A percentile compares a stretch with the other conserved stretches of the same genome.
Conservation (phyloP, 2,888 invertebrate genomes). For the Sipha maydis region DNA sequence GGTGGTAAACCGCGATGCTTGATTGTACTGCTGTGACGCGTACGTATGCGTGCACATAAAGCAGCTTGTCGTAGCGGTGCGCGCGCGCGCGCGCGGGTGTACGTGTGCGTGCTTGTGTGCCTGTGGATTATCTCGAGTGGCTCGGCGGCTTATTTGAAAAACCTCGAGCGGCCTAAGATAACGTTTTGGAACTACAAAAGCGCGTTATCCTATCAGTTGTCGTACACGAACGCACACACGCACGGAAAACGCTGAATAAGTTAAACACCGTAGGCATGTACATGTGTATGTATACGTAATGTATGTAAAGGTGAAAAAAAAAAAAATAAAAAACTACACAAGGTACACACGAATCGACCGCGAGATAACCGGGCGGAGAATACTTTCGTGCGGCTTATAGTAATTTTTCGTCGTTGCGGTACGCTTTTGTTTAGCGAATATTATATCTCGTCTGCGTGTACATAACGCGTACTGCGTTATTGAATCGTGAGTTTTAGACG, state of each 20-base stretch:
- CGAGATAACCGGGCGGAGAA: slow-evolving; percentile 46
- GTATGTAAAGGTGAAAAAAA: slow-evolving; percentile 15
- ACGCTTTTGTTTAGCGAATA: not conserved
- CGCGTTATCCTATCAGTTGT: slow-evolving; percentile 57
- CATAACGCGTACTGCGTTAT: not conserved
- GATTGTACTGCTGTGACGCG: no score
- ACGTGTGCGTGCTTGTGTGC: not conserved
- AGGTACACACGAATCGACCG: slow-evolving; percentile 32
- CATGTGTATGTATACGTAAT: not conserved
- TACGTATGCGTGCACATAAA: no score
- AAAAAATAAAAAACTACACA: slow-evolving; percentile 15
- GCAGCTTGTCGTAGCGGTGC: not conserved
- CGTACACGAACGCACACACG: not conserved
- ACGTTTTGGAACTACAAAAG: slow-evolving; percentile 56
- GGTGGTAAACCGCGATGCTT: no score
- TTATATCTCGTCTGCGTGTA: not conserved
- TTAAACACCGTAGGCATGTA: slow-evolving; percentile 24
- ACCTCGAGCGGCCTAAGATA: slow-evolving; percentile 54
- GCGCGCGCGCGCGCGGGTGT: not conserved
- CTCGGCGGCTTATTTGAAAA: slow-evolving; percentile 61
- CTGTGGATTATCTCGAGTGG: slow-evolving; percentile 57
- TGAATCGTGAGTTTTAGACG: not conserved
- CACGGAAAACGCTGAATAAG: slow-evolving; percentile 39
- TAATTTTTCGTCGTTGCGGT: not conserved
- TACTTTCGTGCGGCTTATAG: not conserved